Evolutionary conservation across 2,888 invertebrate genomes (phyloP), one percentile per base, ranked within the genome.

Genomic region (Caenorhabditis macrosperma): DNA sequence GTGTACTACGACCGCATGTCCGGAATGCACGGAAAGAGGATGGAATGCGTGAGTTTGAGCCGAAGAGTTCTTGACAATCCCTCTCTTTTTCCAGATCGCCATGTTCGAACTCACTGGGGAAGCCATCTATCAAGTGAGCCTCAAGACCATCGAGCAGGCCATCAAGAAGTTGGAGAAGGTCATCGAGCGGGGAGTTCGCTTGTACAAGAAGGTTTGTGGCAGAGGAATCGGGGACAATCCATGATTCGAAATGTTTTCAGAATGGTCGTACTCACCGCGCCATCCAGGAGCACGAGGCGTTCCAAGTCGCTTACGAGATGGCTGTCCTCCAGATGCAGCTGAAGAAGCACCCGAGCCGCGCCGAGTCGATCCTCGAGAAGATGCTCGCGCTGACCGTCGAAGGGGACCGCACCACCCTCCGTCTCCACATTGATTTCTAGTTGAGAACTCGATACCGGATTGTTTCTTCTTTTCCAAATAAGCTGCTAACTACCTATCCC

Each of bases 91-190:
- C 33, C 63, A 64, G 63, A 10, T 9, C 7, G 35, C 52, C 26
- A 52, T 50, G 63, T 52, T 20, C 48, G 15, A 38, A 15, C 22
- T 64, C 22, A 64, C 63, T 12, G 9, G 35, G 2, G 63, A 64
- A 5, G 35, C 35, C 50, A 52, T 64, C 38, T 64, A 52, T 38
- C 22, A 38, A 4, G 38, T 38, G 7, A 20, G n/a, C 15, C n/a
- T 38, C 3, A n/a, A 52, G 9, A 38, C 38, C n/a, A 52, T 52
- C 52, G 33, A 52, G 26, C 35, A 26, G 10, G 22, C 50, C 35
- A 35, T 26, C 4, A 50, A 50, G 38, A 22, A n/a, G 12, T 10
- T 64, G 0, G 38, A 64, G 26, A 64, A 64, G 26, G 26, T 50
- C 9, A 15, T 64, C n/a, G n/a, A 24, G n/a, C 24, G 38, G 3